Conservation (phyloP, 2,888 invertebrate species). For the Acleris sparsana region DNA sequence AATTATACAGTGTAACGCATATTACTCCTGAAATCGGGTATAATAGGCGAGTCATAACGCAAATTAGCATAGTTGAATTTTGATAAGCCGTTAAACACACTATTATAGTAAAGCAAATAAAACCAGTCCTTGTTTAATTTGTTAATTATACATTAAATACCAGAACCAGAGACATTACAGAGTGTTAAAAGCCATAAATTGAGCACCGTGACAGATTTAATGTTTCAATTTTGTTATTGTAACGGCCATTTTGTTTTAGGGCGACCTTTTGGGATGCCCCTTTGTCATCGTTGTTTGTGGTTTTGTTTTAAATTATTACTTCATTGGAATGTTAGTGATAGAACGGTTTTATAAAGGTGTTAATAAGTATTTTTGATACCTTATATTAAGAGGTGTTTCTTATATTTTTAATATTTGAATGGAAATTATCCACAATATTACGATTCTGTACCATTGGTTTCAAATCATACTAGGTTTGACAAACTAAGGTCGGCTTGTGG, state of each 20-base stretch:
- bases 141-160: slow-evolving; percentile 67
- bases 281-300: slow-evolving; percentile 4
- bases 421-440: no score
- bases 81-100: slow-evolving; percentile 69
- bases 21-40: slow-evolving; percentile 31
- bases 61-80: slow-evolving; percentile 79
- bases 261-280: slow-evolving; percentile 38
- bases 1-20: slow-evolving; percentile 28
- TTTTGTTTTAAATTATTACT: slow-evolving; percentile 3
- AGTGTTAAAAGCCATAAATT: slow-evolving; percentile 59
- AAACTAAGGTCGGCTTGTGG: no score
- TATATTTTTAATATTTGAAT: no score
- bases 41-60: slow-evolving; percentile 61
- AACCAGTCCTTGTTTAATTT: slow-evolving; percentile 56
- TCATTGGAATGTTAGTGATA: slow-evolving; percentile 2
- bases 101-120: slow-evolving; percentile 14
- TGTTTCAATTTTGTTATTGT: slow-evolving; percentile 55
- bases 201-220: slow-evolving; percentile 50
- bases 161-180: slow-evolving; percentile 67
- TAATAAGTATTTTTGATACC: no score
- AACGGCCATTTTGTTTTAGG: slow-evolving; percentile 38
- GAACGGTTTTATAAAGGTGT: neutral
- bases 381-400: no score
- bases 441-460: no score
- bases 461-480: no score